Evolutionary conservation across 2,888 invertebrate species (phyloP).

Genomic region (Sisyra nigra): DNA sequence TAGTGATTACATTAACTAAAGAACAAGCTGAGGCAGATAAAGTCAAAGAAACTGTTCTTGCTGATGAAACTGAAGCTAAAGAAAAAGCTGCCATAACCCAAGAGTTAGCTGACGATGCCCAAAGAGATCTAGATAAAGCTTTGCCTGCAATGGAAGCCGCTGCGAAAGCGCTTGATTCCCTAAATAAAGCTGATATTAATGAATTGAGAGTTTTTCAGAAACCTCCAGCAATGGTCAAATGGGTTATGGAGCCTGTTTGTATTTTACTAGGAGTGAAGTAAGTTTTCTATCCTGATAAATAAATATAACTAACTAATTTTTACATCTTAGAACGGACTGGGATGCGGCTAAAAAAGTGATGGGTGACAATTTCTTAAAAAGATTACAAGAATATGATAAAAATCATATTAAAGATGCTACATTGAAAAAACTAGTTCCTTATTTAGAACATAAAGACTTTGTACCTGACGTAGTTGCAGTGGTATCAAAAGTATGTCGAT

Average conservation of each 20-base stretch:
- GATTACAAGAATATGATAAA: slow-evolving; percentile 71
- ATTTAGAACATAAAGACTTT: slow-evolving; percentile 75
- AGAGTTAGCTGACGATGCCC: slow-evolving; percentile 71
- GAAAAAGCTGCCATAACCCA: slow-evolving; percentile 73
- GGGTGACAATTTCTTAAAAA: slow-evolving; percentile 72
- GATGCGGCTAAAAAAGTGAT: slow-evolving; percentile 63
- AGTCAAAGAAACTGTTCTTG: slow-evolving; percentile 61
- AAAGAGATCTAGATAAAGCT: slow-evolving; percentile 68
- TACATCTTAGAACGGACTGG: slow-evolving; percentile 62
- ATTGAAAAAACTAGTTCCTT: slow-evolving; percentile 64
- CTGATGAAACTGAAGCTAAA: slow-evolving; percentile 72
- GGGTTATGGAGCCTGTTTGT: slow-evolving; percentile 87
- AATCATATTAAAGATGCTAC: slow-evolving; percentile 65
- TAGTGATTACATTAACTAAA: slow-evolving; percentile 58
- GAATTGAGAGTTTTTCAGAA: slow-evolving; percentile 79
- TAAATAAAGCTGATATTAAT: slow-evolving; percentile 83
- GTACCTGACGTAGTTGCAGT: slow-evolving; percentile 68
- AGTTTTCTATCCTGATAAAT: slow-evolving; percentile 17
- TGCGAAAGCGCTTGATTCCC: slow-evolving; percentile 62
- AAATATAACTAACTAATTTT: slow-evolving; percentile 4
- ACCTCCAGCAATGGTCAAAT: slow-evolving; percentile 71
- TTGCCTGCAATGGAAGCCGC: slow-evolving; percentile 77
- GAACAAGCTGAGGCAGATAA: slow-evolving; percentile 71
- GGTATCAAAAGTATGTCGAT: slow-evolving; percentile 76
- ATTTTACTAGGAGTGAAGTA: slow-evolving; percentile 69